Conservation (phyloP, 1,140 invertebrate species). For the Conus betulinus region DNA sequence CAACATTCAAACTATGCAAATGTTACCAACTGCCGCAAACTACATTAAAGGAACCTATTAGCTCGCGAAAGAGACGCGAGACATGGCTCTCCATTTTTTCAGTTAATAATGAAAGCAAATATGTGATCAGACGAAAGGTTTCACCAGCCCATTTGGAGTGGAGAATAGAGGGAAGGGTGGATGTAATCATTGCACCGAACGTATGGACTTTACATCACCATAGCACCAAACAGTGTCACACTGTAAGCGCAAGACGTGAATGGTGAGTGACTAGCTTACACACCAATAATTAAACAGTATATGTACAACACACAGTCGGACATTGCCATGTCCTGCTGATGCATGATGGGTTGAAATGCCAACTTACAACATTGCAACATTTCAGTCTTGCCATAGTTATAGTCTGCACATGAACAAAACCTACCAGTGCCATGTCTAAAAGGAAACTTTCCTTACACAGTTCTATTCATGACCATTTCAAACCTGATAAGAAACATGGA, state of each 20-base stretch:
- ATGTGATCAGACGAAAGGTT: too few relatives aligned
- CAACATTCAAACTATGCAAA: too few relatives aligned
- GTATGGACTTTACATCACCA: conserved; percentile 6
- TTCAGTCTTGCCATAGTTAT: background rate
- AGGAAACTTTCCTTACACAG: too few relatives aligned
- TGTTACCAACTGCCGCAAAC: too few relatives aligned
- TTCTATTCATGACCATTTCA: too few relatives aligned
- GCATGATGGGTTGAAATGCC: background rate
- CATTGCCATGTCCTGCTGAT: background rate
- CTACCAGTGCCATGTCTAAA: too few relatives aligned
- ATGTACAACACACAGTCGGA: background rate
- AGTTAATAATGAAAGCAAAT: too few relatives aligned
- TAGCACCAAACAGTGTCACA: conserved; percentile 4
- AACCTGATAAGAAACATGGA: background rate
- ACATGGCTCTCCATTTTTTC: too few relatives aligned
- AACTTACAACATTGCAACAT: background rate
- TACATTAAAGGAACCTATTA: too few relatives aligned
- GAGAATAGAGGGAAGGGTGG: background rate
- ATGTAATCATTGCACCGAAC: conserved; percentile 11
- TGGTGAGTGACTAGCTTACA: conserved; percentile 11
- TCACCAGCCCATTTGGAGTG: too few relatives aligned
- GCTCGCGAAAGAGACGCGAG: too few relatives aligned
- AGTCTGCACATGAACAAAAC: background rate
- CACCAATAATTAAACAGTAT: conserved; percentile 9
- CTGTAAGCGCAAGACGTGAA: background rate